Conservation (phyloP, 2,888 invertebrate genomes). For the Ariolimax columbianus region DNA sequence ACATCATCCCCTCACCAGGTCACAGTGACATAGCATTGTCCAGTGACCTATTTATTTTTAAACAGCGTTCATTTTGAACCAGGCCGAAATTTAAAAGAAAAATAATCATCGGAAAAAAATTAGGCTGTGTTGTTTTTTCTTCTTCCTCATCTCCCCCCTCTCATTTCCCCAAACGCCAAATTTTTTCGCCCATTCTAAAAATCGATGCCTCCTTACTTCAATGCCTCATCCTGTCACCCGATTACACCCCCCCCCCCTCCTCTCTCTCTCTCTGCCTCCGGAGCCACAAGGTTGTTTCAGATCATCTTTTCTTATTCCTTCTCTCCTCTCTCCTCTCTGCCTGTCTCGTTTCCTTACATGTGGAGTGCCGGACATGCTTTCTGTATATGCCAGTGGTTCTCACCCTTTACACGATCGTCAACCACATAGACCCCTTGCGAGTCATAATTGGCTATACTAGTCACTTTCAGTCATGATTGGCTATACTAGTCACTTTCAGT, state of each 20-base stretch:
- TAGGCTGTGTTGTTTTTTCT: not conserved
- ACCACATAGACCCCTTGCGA: no score
- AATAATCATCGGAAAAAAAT: not conserved
- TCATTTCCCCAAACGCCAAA: not conserved
- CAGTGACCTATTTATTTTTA: not conserved
- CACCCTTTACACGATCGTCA: no score
- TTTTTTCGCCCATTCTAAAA: not conserved
- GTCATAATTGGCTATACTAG: no score
- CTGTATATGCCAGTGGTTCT: no score
- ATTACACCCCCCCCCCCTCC: not conserved
- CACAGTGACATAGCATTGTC: conserved; percentile 11
- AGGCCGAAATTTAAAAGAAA: not conserved
- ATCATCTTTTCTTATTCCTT: not conserved
- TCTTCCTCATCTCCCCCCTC: not conserved
- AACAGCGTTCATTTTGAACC: not conserved
- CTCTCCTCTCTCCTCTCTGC: not conserved
- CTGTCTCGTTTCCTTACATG: not conserved
- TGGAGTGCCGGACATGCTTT: not conserved
- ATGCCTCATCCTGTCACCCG: not conserved
- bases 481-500: no score
- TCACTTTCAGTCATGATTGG: no score
- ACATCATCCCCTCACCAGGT: not conserved
- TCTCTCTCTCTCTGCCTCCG: not conserved
- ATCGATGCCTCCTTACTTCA: not conserved
- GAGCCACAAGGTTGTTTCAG: not conserved